Evolutionary conservation across 2,888 invertebrate genomes (phyloP).

Genomic region (Tetanocera ferruginea): DNA sequence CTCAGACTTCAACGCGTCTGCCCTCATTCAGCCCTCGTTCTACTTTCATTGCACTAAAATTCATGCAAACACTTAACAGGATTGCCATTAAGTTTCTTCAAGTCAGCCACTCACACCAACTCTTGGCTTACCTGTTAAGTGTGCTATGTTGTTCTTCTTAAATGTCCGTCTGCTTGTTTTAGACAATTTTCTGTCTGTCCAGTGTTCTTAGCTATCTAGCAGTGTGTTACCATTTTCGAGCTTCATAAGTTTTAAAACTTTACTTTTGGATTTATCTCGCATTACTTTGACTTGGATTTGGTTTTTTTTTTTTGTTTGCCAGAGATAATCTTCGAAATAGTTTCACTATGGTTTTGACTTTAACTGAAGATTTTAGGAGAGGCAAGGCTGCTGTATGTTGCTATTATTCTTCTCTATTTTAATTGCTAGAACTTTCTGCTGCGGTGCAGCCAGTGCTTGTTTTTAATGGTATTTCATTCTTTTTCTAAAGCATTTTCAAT

Average conservation of each 20-base stretch:
- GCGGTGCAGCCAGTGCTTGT: not conserved
- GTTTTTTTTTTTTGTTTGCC: not conserved
- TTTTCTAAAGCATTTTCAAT: not conserved
- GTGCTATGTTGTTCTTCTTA: not conserved
- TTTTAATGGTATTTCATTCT: not conserved
- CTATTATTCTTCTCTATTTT: not conserved
- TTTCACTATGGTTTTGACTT: not conserved
- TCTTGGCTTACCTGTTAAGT: not conserved
- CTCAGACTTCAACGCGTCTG: not conserved
- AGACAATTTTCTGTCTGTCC: not conserved
- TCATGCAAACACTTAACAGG: not conserved
- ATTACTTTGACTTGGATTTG: constrained; percentile 38
- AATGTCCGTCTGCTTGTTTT: not conserved
- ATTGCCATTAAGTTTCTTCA: not conserved
- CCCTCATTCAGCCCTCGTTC: not conserved
- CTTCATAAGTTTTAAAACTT: constrained; percentile 20
- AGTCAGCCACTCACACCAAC: not conserved
- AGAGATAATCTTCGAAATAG: no score
- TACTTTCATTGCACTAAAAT: not conserved
- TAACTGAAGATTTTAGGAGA: not conserved
- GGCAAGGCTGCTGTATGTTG: not conserved
- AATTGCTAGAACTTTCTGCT: constrained; percentile 21
- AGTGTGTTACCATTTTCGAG: not conserved
- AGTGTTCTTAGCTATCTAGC: no score
- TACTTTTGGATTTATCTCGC: constrained; percentile 37